Percentiles rank a stretch among this genome's conserved stretches.
Conservation (phyloP, 2,797 vertebrate genomes). For the Crax fasciolata region DNA sequence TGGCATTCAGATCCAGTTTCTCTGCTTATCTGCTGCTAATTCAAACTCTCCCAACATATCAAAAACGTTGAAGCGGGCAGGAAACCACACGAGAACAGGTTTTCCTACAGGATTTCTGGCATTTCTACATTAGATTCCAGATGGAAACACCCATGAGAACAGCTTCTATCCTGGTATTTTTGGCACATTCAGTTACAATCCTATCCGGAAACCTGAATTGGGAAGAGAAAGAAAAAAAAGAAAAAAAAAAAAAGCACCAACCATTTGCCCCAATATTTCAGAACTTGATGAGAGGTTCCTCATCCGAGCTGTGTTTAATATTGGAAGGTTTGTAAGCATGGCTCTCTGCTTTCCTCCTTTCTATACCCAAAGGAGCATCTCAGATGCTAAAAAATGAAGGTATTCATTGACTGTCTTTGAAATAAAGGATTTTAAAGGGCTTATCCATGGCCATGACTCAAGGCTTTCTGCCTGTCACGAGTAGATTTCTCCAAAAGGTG, state of each 20-base stretch:
- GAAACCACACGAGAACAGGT: constrained; percentile 80
- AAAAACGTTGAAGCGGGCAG: constrained; percentile 72
- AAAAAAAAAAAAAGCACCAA: neutral
- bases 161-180: constrained; percentile 78
- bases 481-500: neutral
- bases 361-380: neutral
- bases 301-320: neutral
- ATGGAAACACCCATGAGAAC: constrained; percentile 80
- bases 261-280: neutral
- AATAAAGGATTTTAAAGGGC: neutral
- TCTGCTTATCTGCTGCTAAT: constrained; percentile 77
- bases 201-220: constrained; percentile 71
- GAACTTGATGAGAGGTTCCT: neutral
- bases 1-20: constrained; percentile 70
- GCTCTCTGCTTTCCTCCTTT: neutral
- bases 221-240: neutral
- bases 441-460: neutral
- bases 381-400: neutral
- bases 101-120: constrained; percentile 79
- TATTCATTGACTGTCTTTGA: neutral
- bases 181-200: constrained; percentile 68
- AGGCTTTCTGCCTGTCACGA: neutral
- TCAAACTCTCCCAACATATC: constrained; percentile 77
- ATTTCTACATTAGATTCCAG: constrained; percentile 78
- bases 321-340: neutral